Evolutionary conservation across 2,113 vertebrate genomes (phyloP), one percentile per base, ranked within the genome.

Genomic region (Chaenocephalus aceratus): DNA sequence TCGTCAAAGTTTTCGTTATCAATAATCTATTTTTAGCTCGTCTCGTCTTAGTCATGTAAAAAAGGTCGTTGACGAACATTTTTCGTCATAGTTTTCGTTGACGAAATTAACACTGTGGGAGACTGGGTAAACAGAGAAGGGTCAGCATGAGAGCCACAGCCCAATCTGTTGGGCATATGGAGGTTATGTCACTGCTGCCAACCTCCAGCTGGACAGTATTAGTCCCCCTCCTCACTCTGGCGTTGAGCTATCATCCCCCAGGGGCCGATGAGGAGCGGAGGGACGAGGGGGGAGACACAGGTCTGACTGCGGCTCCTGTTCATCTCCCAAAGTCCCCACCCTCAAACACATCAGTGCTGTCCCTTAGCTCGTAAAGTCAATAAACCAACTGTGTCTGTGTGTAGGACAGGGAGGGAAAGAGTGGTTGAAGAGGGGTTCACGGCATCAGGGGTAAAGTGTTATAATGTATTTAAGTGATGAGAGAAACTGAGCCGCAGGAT

Each of bases 201-300:
- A 68, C 77, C 73, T 88, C 82, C 91, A 94, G 92, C 90, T 94
- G 93, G 88, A 91, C 70, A 64, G 86, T 78, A 83, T 94, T 94
- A 93, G 78, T 56, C 80, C 79, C 66, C 83, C 73, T 72, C 48
- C 16, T 8, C 71, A 48, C 81, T 83, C 71, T 61, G 61, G 72
- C 83, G 80, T 74, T 81, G 61, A 88, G 82, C 75, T 82, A 84
- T 88, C 77, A 72, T 85, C 73, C 91, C 88, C 69, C n/a, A 49
- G 90, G 87, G 92, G 70, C 65, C 9, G 48, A 85, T 88, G 70
- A 84, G 76, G 65, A 83, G 75, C 78, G 67, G 82, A 72, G 75
- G 70, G 79, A 79, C 0, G 46, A 51, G 75, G 54, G 36, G 77
- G 73, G 70, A 65, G 81, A 66, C 66, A 65, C 57, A 66, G 53